Evolutionary conservation across 2,113 vertebrate genomes (phyloP).

Genomic region (Choloepus hoffmanni): DNA sequence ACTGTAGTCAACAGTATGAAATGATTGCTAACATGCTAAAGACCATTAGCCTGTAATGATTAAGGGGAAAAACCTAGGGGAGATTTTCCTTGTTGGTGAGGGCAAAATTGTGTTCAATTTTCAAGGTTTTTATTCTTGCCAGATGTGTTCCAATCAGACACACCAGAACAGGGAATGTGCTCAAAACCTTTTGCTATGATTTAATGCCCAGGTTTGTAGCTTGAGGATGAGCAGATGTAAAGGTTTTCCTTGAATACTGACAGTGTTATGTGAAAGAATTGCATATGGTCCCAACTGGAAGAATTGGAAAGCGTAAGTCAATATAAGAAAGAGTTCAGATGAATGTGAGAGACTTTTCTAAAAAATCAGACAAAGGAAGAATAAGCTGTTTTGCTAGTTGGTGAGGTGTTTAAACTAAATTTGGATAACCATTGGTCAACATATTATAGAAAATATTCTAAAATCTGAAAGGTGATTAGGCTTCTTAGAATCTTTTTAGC

Average conservation of each 20-base stretch:
- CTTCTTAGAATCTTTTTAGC: too few relatives aligned
- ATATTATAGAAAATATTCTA: background rate
- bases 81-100: background rate
- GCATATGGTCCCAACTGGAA: background rate
- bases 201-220: background rate
- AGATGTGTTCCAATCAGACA: background rate
- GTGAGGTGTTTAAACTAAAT: background rate
- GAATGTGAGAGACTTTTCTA: background rate
- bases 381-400: background rate
- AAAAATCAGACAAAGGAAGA: background rate
- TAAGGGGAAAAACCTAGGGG: background rate
- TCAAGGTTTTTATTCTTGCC: background rate
- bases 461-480: background rate
- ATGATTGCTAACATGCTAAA: background rate
- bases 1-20: background rate
- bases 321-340: background rate
- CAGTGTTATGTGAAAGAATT: background rate
- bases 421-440: background rate
- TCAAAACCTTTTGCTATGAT: background rate
- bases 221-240: background rate
- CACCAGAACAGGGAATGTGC: background rate
- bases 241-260: background rate
- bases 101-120: background rate
- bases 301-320: background rate
- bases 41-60: background rate